Conservation (phyloP, 2,888 invertebrate genomes). For the Agriopis aurantiaria region DNA sequence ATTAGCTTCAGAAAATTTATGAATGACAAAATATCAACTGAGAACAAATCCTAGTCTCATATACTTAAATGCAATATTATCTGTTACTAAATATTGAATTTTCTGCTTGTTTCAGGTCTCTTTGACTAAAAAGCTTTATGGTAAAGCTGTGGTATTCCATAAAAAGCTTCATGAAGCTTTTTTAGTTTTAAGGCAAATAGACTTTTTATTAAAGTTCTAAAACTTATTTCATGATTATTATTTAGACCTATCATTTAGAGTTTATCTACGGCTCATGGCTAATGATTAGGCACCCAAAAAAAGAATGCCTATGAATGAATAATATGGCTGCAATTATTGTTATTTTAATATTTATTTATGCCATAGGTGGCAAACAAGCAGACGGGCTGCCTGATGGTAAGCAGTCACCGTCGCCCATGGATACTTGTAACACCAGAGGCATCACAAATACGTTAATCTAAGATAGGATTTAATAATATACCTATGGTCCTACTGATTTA, state of each 20-base stretch:
- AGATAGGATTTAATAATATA: no score
- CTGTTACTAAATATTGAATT: conserved; percentile 37
- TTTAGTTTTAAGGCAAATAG: conserved; percentile 77
- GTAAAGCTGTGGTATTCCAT: conserved; percentile 78
- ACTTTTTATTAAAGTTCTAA: conserved; percentile 74
- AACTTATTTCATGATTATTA: conserved; percentile 38
- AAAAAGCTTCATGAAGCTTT: conserved; percentile 78
- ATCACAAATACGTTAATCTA: no score
- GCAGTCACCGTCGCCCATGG: no score
- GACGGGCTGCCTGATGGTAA: no score
- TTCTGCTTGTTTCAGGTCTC: conserved; percentile 88
- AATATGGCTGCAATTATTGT: no score
- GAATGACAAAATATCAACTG: conserved; percentile 69
- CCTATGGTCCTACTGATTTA: no score
- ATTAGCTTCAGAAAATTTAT: conserved; percentile 85
- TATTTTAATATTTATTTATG: no score
- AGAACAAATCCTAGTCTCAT: conserved; percentile 45
- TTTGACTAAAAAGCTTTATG: conserved; percentile 89
- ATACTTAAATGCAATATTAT: conserved; percentile 5
- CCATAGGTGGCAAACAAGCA: no score
- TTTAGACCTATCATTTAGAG: background rate
- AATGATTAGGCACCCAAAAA: background rate
- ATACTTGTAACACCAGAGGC: no score
- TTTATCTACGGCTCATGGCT: background rate
- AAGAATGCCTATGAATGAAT: no score